Conservation (phyloP, 2,797 vertebrate species). For the Thamnophis elegans region DNA sequence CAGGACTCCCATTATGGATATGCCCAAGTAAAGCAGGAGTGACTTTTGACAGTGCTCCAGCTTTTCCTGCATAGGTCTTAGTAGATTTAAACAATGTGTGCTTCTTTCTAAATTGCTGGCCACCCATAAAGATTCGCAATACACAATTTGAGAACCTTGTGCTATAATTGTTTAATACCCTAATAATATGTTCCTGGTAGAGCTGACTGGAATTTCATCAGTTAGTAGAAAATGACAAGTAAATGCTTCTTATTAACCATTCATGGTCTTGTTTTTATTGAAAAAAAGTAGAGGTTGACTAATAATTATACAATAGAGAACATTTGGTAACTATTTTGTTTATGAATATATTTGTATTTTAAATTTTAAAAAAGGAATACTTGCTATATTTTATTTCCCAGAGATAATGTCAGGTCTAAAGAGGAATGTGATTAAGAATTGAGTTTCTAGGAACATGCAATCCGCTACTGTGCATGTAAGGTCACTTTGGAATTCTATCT, state of each 20-base stretch:
- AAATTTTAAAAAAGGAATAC: not conserved
- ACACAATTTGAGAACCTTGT: not conserved
- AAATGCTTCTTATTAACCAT: not conserved
- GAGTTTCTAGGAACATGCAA: not conserved
- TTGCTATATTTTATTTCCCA: not conserved
- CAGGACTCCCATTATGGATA: not conserved
- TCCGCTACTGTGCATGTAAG: not conserved
- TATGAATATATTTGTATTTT: not conserved
- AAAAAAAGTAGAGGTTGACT: not conserved
- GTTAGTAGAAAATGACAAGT: not conserved
- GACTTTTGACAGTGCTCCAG: not conserved
- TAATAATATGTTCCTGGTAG: not conserved
- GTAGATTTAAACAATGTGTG: not conserved
- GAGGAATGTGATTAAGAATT: not conserved
- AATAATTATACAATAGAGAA: not conserved
- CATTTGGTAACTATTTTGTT: not conserved
- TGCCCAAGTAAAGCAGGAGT: not conserved
- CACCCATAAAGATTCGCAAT: not conserved
- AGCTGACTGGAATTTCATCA: not conserved
- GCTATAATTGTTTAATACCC: not conserved
- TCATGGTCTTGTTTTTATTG: not conserved
- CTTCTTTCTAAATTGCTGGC: not conserved
- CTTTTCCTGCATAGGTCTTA: not conserved
- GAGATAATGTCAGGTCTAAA: not conserved
- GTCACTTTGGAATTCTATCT: not conserved